phyloP scores from a whole-genome alignment of 2,888 invertebrate species.

The Metacarcinus magister region DNA sequence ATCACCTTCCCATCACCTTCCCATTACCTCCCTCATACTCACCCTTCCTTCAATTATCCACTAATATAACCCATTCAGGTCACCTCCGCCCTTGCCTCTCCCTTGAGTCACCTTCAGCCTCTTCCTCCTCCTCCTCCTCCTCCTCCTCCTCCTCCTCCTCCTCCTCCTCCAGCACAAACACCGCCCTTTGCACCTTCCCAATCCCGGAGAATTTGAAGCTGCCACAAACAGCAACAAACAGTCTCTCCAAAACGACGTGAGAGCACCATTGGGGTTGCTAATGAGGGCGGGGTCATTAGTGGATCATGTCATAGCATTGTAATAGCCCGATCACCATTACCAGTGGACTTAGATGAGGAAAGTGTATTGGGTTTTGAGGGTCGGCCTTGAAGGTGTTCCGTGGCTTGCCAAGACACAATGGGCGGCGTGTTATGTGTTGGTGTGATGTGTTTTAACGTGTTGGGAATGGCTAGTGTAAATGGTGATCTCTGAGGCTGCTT shows the following conservation, averaged over 20 bases:
- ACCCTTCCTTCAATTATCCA: neutral
- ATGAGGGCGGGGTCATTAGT: neutral
- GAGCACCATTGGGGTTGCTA: neutral
- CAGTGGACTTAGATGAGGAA: neutral
- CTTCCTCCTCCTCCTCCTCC: neutral
- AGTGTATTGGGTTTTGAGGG: neutral
- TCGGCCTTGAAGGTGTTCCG: neutral
- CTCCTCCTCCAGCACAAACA: neutral
- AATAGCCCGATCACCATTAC: constrained; percentile 4
- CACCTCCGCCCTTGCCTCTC: neutral
- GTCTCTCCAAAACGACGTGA: neutral
- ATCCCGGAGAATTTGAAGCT: neutral
- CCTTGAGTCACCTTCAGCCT: neutral
- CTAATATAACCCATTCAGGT: neutral
- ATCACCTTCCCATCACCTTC: too few species aligned
- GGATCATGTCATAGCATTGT: constrained; percentile 11
- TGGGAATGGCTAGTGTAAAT: neutral
- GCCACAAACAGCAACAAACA: neutral
- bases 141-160: neutral
- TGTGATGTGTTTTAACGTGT: neutral
- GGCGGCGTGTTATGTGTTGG: neutral
- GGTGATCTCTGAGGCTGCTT: neutral
- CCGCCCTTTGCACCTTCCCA: constrained; percentile 38
- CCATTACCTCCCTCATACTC: constrained; percentile 1
- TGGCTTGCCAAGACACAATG: neutral